Conservation (phyloP, 2,113 vertebrate genomes). For the Crocuta crocuta region DNA sequence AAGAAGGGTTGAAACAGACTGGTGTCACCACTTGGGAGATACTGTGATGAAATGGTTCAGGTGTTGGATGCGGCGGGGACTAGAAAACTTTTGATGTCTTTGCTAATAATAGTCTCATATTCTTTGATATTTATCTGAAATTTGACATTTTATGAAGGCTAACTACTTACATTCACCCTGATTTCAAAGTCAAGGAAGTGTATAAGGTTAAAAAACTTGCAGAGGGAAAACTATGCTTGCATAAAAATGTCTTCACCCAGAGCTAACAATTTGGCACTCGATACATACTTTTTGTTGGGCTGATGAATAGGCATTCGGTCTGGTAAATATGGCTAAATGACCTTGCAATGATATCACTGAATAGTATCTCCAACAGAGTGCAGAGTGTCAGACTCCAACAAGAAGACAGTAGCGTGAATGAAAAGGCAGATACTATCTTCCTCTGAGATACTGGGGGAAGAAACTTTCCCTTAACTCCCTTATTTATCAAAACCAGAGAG, state of each 20-base stretch:
- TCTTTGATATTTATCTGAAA: conserved; percentile 45
- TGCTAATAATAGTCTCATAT: neutral
- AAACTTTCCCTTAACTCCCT: conserved; percentile 31
- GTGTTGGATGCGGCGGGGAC: neutral
- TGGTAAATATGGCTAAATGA: neutral
- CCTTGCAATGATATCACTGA: neutral
- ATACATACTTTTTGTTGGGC: neutral
- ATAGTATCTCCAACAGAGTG: neutral
- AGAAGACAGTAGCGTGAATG: conserved; percentile 11
- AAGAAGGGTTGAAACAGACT: neutral
- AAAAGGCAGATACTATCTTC: conserved; percentile 56
- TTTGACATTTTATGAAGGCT: neutral
- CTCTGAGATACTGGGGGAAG: neutral
- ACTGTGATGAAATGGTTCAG: neutral
- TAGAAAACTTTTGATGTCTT: neutral
- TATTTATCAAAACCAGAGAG: conserved; percentile 64
- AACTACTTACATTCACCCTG: neutral
- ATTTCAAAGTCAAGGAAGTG: neutral
- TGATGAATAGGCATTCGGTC: conserved; percentile 28
- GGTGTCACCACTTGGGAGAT: neutral
- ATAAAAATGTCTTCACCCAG: neutral
- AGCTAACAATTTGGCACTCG: conserved; percentile 24
- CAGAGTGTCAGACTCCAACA: neutral
- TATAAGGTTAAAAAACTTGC: neutral
- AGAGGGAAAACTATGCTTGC: neutral